phyloP scores from a whole-genome alignment of 2,797 vertebrate genomes.

The Acanthopagrus latus region DNA sequence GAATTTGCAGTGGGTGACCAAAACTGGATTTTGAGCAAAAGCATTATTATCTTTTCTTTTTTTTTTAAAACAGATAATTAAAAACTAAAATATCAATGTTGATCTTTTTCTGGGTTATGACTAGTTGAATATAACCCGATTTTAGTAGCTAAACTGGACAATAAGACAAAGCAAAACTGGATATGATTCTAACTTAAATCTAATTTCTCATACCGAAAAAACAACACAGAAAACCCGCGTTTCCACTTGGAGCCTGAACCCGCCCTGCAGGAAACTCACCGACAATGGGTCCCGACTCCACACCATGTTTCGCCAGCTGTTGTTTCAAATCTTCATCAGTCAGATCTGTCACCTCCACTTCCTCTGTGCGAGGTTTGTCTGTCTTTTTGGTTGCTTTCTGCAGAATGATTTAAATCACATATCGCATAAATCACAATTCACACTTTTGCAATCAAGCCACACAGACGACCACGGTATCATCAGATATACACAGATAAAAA shows the following conservation, averaged over 20 bases:
- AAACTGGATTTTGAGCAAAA: no score
- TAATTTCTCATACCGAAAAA: neutral
- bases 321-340: slow-evolving; percentile 91
- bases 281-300: slow-evolving; percentile 91
- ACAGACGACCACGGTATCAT: neutral
- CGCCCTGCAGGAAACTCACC: slow-evolving; percentile 81
- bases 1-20: no score
- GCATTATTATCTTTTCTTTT: no score
- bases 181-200: neutral
- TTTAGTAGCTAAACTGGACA: no score
- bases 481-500: neutral
- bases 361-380: slow-evolving; percentile 90
- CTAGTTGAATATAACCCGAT: no score
- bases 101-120: neutral
- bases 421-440: neutral
- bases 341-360: slow-evolving; percentile 89
- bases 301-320: slow-evolving; percentile 90
- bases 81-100: neutral
- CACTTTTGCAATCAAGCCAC: no score
- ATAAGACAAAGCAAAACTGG: neutral
- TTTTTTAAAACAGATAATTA: neutral
- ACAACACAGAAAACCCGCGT: neutral
- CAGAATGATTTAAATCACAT: neutral
- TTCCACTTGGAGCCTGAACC: neutral
- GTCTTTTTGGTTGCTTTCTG: slow-evolving; percentile 97